Conservation (phyloP, 1,140 invertebrate genomes). For the Aradophagus sp. region DNA sequence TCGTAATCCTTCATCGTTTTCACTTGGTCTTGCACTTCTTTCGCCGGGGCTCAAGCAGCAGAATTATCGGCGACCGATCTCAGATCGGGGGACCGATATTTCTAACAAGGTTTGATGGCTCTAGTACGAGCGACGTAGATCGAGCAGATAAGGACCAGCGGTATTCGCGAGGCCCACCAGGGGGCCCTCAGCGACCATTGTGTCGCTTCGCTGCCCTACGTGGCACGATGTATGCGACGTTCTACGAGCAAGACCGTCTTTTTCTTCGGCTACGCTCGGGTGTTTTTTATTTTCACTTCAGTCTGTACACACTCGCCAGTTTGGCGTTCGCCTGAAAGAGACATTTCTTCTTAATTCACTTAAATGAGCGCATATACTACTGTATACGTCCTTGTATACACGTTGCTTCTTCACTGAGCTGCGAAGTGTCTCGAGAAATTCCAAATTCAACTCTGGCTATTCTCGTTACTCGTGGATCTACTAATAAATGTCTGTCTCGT, state of each 20-base stretch:
- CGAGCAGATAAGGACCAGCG: slow-evolving; percentile 65
- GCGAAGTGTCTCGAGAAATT: slow-evolving; percentile 18
- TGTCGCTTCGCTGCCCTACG: slow-evolving; percentile 43
- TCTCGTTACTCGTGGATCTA: too few relatives aligned
- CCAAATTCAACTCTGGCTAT: too few relatives aligned
- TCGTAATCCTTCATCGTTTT: slow-evolving; percentile 65
- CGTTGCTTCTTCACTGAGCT: slow-evolving; percentile 38
- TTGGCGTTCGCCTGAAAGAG: slow-evolving; percentile 28
- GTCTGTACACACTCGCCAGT: slow-evolving; percentile 31
- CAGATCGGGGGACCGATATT: slow-evolving; percentile 68
- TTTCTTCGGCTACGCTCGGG: slow-evolving; percentile 7
- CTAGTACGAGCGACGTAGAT: slow-evolving; percentile 60
- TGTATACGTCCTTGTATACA: slow-evolving; percentile 53
- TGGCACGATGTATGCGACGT: slow-evolving; percentile 19
- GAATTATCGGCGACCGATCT: slow-evolving; percentile 66
- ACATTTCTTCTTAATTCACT: slow-evolving; percentile 59
- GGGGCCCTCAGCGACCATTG: slow-evolving; percentile 64
- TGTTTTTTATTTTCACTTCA: slow-evolving; percentile 25
- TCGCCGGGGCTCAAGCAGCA: slow-evolving; percentile 43
- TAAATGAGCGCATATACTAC: slow-evolving; percentile 51
- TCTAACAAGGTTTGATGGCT: slow-evolving; percentile 69
- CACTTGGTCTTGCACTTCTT: slow-evolving; percentile 35
- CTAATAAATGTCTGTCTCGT: too few relatives aligned
- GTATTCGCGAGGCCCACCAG: slow-evolving; percentile 69
- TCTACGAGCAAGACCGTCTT: slow-evolving; percentile 16